Evolutionary conservation across 2,888 invertebrate species (phyloP).

Genomic region (Amphimallon solstitiale): DNA sequence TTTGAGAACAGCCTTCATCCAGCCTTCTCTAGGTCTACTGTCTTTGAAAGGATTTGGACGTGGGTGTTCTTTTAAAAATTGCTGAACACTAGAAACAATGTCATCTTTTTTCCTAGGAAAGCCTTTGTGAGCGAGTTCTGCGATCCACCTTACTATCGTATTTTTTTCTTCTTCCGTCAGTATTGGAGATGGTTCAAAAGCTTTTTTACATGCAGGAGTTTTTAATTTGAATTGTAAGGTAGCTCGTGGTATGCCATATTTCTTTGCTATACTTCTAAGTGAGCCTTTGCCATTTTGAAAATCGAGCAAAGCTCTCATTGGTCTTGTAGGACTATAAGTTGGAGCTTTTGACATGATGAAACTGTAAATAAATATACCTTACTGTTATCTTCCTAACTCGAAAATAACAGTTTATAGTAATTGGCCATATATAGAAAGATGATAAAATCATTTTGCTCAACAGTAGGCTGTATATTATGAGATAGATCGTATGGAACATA

Average conservation of each 20-base stretch:
- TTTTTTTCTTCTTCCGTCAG: conserved; percentile 12
- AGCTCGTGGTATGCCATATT: conserved; percentile 24
- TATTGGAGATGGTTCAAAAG: conserved; percentile 19
- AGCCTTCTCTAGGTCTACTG: conserved; percentile 41
- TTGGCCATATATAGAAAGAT: no score
- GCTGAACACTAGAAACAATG: conserved; percentile 38
- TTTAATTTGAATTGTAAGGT: conserved; percentile 31
- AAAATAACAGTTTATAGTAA: no score
- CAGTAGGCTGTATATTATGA: no score
- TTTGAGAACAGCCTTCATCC: conserved; percentile 50
- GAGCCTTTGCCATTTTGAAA: conserved; percentile 19
- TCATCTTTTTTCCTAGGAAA: conserved; percentile 38
- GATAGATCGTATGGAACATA: no score
- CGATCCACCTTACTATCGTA: conserved; percentile 7
- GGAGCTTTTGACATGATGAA: background rate
- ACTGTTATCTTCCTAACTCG: no score
- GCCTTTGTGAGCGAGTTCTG: conserved; percentile 12
- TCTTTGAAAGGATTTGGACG: conserved; percentile 42
- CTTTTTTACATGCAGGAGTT: conserved; percentile 1
- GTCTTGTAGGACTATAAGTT: background rate
- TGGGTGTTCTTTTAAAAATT: conserved; percentile 41
- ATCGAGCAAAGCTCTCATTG: background rate
- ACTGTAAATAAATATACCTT: no score
- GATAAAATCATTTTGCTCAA: no score
- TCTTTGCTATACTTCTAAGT: conserved; percentile 25